Evolutionary conservation across 2,888 invertebrate genomes (phyloP), one percentile per base, ranked within the genome.

Genomic region (Merodon equestris): DNA sequence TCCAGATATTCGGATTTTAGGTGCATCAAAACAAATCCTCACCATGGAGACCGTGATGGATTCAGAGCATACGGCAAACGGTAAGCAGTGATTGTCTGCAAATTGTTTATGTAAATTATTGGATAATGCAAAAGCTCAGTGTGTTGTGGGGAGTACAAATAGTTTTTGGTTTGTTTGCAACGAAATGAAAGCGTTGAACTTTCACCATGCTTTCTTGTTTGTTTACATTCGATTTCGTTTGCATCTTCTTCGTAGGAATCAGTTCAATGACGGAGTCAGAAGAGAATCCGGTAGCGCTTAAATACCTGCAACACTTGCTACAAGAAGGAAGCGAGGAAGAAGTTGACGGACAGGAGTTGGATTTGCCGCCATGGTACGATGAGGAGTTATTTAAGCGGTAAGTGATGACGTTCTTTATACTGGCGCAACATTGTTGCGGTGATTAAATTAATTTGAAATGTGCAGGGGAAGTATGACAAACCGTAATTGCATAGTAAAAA

Each of bases 321-420:
- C 77, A 82, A 1, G 84, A 86, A 10, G 88, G 87, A 0, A 84
- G 84, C 34, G 82, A 84, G 36, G 87, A 87, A 77, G 87, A 86
- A 13, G 88, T 87, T 61, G 86, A 86, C 54, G 87, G 85, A 4
- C 83, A 84, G 1, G 85, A 85, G 1, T 61, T 92, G 83, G 90
- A 90, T 72, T 85, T 94, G 54, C 95, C 94, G 0, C 84, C 90
- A 27, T 94, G 92, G 90, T 95, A 91, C 85, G 91, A 94, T 85
- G 91, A 92, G 77, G 87, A 91, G 64, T 90, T 92, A 85, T 94
- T 92, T 84, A 91, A 91, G 85, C 90, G 90, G 93, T 93, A 84
- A 88, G 90, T 76, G 45, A 13, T n/a, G 1, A 2, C 7, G 27
- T 4, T 27, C 27, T 7, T 27, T 27, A 27, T 27, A 2, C 7